Percentiles rank a stretch among this genome's conserved stretches.
Conservation (phyloP, 2,888 invertebrate species). For the Orchestes rusci region DNA sequence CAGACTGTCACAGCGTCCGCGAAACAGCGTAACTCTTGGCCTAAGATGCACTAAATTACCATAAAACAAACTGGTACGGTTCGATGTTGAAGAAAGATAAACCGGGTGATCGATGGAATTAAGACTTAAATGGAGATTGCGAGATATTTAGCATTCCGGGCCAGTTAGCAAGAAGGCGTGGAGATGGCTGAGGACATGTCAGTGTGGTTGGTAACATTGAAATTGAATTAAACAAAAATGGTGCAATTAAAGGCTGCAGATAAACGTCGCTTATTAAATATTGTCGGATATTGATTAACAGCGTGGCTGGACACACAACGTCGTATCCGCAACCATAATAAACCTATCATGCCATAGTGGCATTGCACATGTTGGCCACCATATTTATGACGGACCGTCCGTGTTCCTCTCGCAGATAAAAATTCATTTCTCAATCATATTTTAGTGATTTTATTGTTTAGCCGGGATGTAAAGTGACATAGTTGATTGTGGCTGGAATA, state of each 20-base stretch:
- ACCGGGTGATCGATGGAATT: conserved; percentile 20
- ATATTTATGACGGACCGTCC: conserved; percentile 41
- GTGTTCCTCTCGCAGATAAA: conserved; percentile 41
- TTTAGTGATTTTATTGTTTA: conserved; percentile 47
- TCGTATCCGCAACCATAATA: too few relatives aligned
- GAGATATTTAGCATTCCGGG: conserved; percentile 5
- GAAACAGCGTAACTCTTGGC: conserved; percentile 23
- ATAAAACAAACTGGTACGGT: conserved; percentile 25
- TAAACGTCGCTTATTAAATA: conserved; percentile 26
- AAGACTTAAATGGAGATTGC: conserved; percentile 11
- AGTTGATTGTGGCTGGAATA: conserved; percentile 45
- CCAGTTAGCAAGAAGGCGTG: too few relatives aligned
- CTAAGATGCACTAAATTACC: conserved; percentile 26
- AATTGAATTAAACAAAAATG: too few relatives aligned
- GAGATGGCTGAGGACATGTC: too few relatives aligned
- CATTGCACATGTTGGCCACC: conserved; percentile 35
- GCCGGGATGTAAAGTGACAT: conserved; percentile 44
- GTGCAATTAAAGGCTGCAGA: too few relatives aligned
- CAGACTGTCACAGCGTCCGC: conserved; percentile 21
- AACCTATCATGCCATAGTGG: conserved; percentile 26
- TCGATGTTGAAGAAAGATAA: conserved; percentile 20
- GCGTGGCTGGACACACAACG: conserved; percentile 19
- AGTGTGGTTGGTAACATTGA: too few relatives aligned
- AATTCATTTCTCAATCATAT: conserved; percentile 46
- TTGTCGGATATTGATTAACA: conserved; percentile 23